Percentiles rank a stretch among this genome's conserved stretches.
phyloP scores from a whole-genome alignment of 2,797 vertebrate species.

The Cynopterus sphinx region DNA sequence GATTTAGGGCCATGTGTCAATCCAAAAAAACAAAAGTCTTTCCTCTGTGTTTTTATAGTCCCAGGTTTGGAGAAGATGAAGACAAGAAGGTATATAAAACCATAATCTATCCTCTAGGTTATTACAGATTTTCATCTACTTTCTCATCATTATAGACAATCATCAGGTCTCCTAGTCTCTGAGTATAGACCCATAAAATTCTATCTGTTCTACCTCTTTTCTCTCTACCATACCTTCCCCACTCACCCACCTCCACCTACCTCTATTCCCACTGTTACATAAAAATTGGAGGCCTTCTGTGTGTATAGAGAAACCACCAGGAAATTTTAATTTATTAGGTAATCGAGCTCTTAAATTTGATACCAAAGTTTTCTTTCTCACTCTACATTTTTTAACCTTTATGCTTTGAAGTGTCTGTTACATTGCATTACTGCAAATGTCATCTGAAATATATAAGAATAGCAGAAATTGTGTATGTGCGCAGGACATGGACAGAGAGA shows the following conservation, averaged over 20 bases:
- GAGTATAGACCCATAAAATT: neutral
- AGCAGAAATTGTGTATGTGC: neutral
- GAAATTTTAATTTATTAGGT: neutral
- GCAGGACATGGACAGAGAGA: neutral
- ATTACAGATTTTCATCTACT: neutral
- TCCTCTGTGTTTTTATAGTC: neutral
- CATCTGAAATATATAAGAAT: neutral
- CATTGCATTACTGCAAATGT: neutral
- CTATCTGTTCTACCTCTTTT: neutral
- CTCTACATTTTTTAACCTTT: neutral
- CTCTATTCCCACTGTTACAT: neutral
- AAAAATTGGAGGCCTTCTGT: neutral
- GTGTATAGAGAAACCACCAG: neutral
- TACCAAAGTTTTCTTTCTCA: neutral
- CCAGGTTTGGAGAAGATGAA: neutral
- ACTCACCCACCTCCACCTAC: neutral
- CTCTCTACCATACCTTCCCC: neutral
- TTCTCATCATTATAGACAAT: neutral
- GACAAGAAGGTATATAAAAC: neutral
- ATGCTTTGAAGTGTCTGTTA: neutral
- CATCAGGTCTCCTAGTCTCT: neutral
- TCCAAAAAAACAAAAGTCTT: constrained; percentile 4
- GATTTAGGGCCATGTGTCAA: neutral
- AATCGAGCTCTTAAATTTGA: neutral
- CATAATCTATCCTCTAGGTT: neutral